Evolutionary conservation across 1,140 invertebrate species (phyloP), one percentile per base, ranked within the genome.

Genomic region (Psilanteris sp.): DNA sequence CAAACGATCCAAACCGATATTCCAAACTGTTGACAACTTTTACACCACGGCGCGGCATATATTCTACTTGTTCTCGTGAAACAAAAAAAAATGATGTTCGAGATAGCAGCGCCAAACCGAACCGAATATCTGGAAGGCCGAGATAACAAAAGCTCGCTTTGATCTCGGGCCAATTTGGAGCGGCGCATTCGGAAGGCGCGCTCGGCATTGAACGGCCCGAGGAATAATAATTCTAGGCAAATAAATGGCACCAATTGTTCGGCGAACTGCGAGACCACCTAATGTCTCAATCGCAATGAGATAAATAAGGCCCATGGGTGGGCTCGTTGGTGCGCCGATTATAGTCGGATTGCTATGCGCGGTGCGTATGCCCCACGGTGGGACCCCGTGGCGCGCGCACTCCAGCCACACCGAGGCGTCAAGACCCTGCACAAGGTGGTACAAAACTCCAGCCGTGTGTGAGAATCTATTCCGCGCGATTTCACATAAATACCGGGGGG

Each of bases 381-480:
- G 41, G 44, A 55, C 61, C 67, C 78, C 61, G 52, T 41, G 31
- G 77, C 67, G 73, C 55, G 68, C 67, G 76, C 55, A 48, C 74
- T 72, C 27, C 14, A 43, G 46, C 41, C 57, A 26, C 72, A 37
- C 75, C 59, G 75, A 77, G 81, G 77, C 77, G 79, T 71, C 75
- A 52, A 46, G 67, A 46, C 70, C 41, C 75, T 43, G 68, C 76
- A 82, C 78, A 85, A 85, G 82, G 84, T 86, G 83, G 81, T 67
- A 85, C 83, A 81, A 82, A 79, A 44, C 83, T 86, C 83, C 84
- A 83, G 34, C 83, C 80, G 80, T 74, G 85, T 86, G 85, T 86
- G 85, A 86, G 85, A 86, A 86, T 86, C 82, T 77, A 85, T 86
- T 86, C 84, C 83, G 52, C 74, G 73, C 77, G 82, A 86, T 84